These are phyloP conservation scores for Azorinus chamasolen DNA, from an alignment of 2,888 invertebrate genomes.

Conservation along the genomic window DNA sequence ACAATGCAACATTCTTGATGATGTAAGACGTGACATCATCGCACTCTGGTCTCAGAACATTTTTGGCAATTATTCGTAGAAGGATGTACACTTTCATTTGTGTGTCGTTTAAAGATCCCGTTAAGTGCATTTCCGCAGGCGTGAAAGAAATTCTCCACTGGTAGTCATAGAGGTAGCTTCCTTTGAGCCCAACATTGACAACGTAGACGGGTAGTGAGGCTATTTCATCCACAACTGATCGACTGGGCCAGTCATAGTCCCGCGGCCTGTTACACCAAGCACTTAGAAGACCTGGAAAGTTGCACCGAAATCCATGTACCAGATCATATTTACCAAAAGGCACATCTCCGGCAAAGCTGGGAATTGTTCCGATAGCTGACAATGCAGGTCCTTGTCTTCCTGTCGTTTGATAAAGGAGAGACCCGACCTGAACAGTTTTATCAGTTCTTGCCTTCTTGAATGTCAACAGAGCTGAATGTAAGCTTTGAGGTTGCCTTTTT, in stretches of 20 bases:
- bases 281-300: not conserved
- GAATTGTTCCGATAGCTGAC: not conserved
- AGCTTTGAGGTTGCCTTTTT: not conserved
- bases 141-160: constrained; percentile 38
- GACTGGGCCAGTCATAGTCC: constrained; percentile 21
- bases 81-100: constrained; percentile 27
- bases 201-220: constrained; percentile 1
- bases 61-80: constrained; percentile 13
- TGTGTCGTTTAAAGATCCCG: constrained; percentile 17
- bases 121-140: constrained; percentile 13
- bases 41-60: not conserved
- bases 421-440: constrained; percentile 3
- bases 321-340: not conserved
- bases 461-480: no score
- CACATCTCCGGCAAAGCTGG: not conserved
- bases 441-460: constrained; percentile 1
- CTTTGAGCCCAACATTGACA: constrained; percentile 21
- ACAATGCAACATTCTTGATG: constrained; percentile 27
- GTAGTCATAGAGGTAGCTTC: not conserved
- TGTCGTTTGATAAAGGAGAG: constrained; percentile 2
- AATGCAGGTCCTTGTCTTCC: constrained; percentile 28
- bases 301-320: constrained; percentile 19
- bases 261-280: constrained; percentile 13
- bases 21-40: constrained; percentile 19
- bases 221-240: not conserved